These are phyloP conservation scores for Perca schrenkii DNA, from an alignment of 2,113 vertebrate genomes.

Conservation along the genomic window DNA sequence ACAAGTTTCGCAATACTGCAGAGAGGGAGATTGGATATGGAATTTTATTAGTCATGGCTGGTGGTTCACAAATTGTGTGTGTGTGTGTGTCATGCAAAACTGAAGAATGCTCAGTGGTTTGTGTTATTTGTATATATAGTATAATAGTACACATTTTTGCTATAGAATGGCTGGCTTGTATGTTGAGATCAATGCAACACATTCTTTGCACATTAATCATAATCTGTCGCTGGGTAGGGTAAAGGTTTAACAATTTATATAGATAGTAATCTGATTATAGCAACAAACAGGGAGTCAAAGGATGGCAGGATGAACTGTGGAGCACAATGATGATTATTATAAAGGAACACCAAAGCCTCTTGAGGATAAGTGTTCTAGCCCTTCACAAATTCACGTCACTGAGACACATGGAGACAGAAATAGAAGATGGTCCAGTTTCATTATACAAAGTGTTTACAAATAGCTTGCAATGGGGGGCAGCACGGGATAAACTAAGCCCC, in stretches of 20 bases:
- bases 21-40: conserved; percentile 4
- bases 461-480: neutral
- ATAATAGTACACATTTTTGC: neutral
- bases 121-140: neutral
- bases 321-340: conserved; percentile 19
- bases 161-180: too few species aligned
- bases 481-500: neutral
- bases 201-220: neutral
- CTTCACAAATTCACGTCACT: conserved; percentile 74
- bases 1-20: conserved; percentile 5
- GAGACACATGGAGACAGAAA: conserved; percentile 5
- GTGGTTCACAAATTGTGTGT: neutral
- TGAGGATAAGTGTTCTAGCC: conserved; percentile 72
- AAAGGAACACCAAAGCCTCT: conserved; percentile 66
- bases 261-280: conserved; percentile 8
- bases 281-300: conserved; percentile 15
- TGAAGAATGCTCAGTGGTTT: conserved; percentile 1
- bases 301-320: conserved; percentile 15
- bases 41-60: conserved; percentile 24
- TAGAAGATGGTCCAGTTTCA: neutral
- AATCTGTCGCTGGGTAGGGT: conserved; percentile 1
- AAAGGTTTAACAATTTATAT: conserved; percentile 12
- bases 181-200: neutral
- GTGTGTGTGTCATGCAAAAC: neutral
- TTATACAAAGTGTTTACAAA: neutral